Percentiles rank a stretch among this genome's conserved stretches.
Evolutionary conservation across 1,140 invertebrate species (phyloP).

Genomic region (Cydia amplana): DNA sequence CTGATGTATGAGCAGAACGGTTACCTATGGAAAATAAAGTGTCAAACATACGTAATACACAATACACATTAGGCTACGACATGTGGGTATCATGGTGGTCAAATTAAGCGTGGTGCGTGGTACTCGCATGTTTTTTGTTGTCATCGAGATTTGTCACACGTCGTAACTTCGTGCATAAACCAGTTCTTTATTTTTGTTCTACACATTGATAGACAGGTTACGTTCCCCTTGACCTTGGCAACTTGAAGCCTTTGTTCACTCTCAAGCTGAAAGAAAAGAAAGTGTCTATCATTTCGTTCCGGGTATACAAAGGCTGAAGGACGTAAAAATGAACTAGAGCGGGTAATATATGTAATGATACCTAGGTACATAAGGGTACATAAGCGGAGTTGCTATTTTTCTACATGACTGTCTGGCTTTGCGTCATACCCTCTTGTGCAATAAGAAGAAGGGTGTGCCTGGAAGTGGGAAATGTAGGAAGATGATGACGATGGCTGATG

Average conservation of each 20-base stretch:
- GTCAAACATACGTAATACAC: not conserved
- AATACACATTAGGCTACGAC: not conserved
- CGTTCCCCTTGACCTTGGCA: constrained; percentile 16
- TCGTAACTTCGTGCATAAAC: not conserved
- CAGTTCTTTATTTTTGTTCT: not conserved
- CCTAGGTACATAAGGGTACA: too few species aligned
- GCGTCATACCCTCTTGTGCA: too few species aligned
- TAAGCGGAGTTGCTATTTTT: too few species aligned
- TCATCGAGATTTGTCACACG: not conserved
- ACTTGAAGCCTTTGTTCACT: constrained; percentile 3
- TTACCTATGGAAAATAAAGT: not conserved
- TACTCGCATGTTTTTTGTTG: not conserved
- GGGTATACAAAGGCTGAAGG: not conserved
- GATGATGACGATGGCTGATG: too few species aligned
- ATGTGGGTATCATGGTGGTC: not conserved
- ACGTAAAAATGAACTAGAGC: not conserved
- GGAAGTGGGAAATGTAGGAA: too few species aligned
- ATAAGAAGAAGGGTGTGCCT: too few species aligned
- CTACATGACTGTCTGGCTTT: too few species aligned
- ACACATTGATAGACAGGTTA: not conserved
- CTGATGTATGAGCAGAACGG: too few species aligned
- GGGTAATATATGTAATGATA: not conserved
- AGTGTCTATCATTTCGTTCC: not conserved
- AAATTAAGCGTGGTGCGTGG: not conserved
- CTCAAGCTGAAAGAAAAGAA: constrained; percentile 3